Conservation (phyloP, 2,113 vertebrate genomes). For the Spizaetus ornatus region DNA sequence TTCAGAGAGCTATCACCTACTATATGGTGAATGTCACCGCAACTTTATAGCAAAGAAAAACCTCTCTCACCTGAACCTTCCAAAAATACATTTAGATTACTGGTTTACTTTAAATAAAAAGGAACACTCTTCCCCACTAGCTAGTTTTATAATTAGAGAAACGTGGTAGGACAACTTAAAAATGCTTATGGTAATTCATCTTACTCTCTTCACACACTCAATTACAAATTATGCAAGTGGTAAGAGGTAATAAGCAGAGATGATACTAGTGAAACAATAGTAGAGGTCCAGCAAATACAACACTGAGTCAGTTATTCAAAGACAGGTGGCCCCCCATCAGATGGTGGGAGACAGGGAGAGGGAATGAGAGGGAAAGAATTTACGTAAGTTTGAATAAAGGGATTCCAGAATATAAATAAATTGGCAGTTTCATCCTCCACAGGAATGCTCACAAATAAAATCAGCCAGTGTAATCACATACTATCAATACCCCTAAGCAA, state of each 20-base stretch:
- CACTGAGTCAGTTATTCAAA: background rate
- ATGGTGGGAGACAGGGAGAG: background rate
- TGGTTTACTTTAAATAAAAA: background rate
- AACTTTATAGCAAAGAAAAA: background rate
- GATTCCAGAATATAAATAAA: background rate
- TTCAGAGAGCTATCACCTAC: background rate
- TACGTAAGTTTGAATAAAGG: background rate
- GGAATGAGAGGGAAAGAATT: background rate
- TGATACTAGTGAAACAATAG: background rate
- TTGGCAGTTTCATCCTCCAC: background rate
- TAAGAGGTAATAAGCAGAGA: background rate
- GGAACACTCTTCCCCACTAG: background rate
- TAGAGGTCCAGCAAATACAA: background rate
- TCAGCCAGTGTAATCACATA: background rate
- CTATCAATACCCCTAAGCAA: background rate
- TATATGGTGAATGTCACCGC: background rate
- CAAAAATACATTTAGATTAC: background rate
- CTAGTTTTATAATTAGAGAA: background rate
- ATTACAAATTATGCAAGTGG: background rate
- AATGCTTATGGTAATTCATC: background rate
- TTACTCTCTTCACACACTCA: background rate
- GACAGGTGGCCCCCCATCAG: background rate
- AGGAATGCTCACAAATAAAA: background rate
- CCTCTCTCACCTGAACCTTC: background rate
- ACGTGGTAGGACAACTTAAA: background rate